Evolutionary conservation across 2,113 vertebrate species (phyloP).

Genomic region (Coregonus clupeaformis): DNA sequence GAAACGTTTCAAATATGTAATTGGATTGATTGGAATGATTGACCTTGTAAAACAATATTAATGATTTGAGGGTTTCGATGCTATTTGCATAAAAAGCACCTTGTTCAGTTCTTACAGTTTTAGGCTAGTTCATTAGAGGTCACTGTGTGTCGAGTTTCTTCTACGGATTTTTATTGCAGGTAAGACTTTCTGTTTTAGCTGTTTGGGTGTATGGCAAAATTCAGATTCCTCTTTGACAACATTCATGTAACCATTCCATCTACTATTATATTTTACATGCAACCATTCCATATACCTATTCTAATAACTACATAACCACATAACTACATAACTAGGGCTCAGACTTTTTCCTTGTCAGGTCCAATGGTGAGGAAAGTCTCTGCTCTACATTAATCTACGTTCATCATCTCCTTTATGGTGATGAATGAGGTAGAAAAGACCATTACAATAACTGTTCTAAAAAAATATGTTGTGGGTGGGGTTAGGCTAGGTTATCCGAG

Average conservation of each 20-base stretch:
- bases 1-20: neutral
- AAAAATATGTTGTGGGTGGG: neutral
- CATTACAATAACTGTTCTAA: neutral
- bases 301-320: too few species aligned
- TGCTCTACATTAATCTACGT: neutral
- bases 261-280: neutral
- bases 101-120: neutral
- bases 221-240: too few species aligned
- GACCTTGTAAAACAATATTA: slow-evolving; percentile 1
- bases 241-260: neutral
- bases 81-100: neutral
- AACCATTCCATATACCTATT: too few species aligned
- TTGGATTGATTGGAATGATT: slow-evolving; percentile 26
- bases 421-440: neutral
- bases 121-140: neutral
- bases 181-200: neutral
- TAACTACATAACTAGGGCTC: too few species aligned
- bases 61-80: neutral
- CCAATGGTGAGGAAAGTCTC: too few species aligned
- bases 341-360: too few species aligned
- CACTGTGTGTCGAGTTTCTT: neutral
- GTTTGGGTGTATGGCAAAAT: too few species aligned
- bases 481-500: neutral
- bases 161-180: neutral
- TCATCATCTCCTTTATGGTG: neutral